Evolutionary conservation across 1,140 invertebrate species (phyloP).

Genomic region (Plodia interpunctella): DNA sequence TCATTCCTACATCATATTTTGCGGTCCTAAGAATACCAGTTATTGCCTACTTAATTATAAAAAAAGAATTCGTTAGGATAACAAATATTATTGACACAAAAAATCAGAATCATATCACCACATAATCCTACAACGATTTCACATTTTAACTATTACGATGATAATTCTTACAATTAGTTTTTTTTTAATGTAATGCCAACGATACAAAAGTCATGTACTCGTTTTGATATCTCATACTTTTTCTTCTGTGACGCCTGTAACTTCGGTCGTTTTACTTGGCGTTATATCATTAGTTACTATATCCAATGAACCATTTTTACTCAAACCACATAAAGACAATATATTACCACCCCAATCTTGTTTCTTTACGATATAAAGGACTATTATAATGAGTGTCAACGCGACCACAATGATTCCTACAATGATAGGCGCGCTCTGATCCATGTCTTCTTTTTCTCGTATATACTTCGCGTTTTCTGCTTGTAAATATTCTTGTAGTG

Average conservation of each 20-base stretch:
- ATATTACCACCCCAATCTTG: constrained; percentile 40
- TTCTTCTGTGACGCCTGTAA: constrained; percentile 49
- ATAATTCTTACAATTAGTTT: not conserved
- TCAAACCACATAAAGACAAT: constrained; percentile 53
- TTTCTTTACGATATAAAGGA: constrained; percentile 61
- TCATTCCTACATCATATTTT: not conserved
- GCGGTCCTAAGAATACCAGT: too few relatives aligned
- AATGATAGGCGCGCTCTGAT: constrained; percentile 54
- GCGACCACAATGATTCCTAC: constrained; percentile 52
- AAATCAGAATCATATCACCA: too few relatives aligned
- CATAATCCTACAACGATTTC: too few relatives aligned
- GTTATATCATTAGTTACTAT: constrained; percentile 57
- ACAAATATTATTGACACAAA: too few relatives aligned
- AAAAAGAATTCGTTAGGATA: too few relatives aligned
- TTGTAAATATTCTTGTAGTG: constrained; percentile 53
- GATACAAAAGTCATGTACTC: not conserved
- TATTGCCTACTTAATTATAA: too few relatives aligned
- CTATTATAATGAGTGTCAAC: constrained; percentile 49
- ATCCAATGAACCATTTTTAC: constrained; percentile 68
- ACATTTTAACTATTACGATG: too few relatives aligned
- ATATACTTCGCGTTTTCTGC: constrained; percentile 50
- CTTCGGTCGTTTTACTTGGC: constrained; percentile 45
- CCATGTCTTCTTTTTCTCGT: constrained; percentile 41
- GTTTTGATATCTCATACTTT: constrained; percentile 47
- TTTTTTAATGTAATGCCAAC: too few relatives aligned